These are phyloP conservation scores for Lydus trimaculatus DNA, from an alignment of 2,888 invertebrate genomes.

Conservation along the genomic window DNA sequence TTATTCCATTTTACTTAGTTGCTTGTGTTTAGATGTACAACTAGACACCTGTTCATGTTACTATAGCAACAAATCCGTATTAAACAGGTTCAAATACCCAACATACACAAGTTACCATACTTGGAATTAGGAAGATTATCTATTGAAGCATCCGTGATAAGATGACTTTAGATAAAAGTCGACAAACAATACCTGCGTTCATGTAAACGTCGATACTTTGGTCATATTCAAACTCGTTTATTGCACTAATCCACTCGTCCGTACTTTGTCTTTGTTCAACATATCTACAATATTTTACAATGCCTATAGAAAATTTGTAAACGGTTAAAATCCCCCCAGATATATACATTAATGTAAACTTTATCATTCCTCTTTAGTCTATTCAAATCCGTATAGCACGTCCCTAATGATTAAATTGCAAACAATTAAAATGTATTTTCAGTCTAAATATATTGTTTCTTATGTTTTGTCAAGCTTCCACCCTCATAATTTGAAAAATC, in stretches of 20 bases:
- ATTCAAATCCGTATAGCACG: conserved; percentile 23
- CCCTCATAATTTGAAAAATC: too few species aligned
- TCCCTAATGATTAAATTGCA: too few species aligned
- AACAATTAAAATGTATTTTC: conserved; percentile 18
- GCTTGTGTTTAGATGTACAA: conserved; percentile 27
- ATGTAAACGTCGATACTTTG: conserved; percentile 4
- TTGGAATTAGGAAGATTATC: conserved; percentile 26
- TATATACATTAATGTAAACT: conserved; percentile 27
- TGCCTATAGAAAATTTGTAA: conserved; percentile 17
- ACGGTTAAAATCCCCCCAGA: conserved; percentile 21
- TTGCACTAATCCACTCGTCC: conserved; percentile 27
- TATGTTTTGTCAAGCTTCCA: neutral
- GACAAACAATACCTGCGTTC: conserved; percentile 15
- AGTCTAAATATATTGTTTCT: conserved; percentile 14
- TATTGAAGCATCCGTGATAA: conserved; percentile 15
- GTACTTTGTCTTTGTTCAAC: conserved; percentile 10
- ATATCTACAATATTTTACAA: too few species aligned
- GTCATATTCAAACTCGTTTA: conserved; percentile 20
- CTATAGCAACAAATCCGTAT: conserved; percentile 23
- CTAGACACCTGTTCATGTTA: conserved; percentile 29
- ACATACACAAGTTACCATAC: conserved; percentile 15
- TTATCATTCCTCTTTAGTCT: conserved; percentile 24
- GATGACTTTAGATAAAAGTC: neutral
- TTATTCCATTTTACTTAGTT: conserved; percentile 7
- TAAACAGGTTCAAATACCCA: conserved; percentile 15